Base-by-base conservation (phyloP, 2,888 invertebrate genomes). In the Drosophila phalerata region DNA sequence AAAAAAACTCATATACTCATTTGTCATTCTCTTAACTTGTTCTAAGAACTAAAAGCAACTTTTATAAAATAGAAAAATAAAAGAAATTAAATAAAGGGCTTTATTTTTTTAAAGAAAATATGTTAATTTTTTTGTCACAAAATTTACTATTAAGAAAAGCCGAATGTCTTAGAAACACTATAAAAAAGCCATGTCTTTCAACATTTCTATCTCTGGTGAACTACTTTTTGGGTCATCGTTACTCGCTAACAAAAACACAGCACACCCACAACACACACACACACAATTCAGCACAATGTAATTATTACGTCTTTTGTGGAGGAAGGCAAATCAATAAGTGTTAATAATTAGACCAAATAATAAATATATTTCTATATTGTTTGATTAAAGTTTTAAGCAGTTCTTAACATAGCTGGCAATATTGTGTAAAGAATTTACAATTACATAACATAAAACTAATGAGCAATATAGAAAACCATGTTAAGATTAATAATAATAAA, bases 381-480 rank as follows among this genome's bases (percentile, higher is more conserved):
- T 28, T 28, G 28, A 6, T 28, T 5, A 5, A 1, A 28, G 34
- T 42, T 37, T 43, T 30, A 55, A 70, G 72, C 70, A 55, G 17
- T 30, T 38, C 53, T 51, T 58, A 49, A 48, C 6, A 9, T 30
- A 38, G 32, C 48, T 32, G n/a, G 30, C 9, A 34, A 13, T 28
- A 17, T 30, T 62, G 30, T 19, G 3, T 15, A 5, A 42, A 8
- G 15, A 37, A 42, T 30, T 47, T 11, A 42, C 11, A 42, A 11
- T 11, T 19, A 19, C 17, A 19, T 22, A 37, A 43, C 43, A 19
- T 10, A 42, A 22, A 37, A 43, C 43, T 51, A 47, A n/a, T 32
- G 43, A 37, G n/a, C 19, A 48, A 53, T 19, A 34, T 34, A 8
- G 2, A 42, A 30, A 37, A 9, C n/a, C n/a, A 17, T 10, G 13